Evolutionary conservation across 53 echinoderm and acorn worm genomes (phyloP).

Genomic region (Paracentrotus lividus): DNA sequence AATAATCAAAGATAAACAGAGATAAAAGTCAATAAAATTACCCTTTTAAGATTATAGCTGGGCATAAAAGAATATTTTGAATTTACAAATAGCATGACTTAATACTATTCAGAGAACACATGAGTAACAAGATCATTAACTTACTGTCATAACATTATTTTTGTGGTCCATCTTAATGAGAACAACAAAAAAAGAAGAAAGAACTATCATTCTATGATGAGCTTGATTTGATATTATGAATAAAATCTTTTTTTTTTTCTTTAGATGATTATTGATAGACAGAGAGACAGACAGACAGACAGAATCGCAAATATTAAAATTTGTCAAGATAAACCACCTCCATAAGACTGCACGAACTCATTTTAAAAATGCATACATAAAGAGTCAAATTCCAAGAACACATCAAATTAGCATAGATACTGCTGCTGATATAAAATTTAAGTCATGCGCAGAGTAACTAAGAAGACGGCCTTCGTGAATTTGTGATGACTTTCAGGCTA

Average conservation of each 20-base stretch:
- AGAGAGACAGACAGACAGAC: neutral
- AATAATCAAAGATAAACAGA: neutral
- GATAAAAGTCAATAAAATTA: neutral
- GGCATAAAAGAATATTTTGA: neutral
- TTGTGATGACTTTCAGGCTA: slow-evolving; percentile 5
- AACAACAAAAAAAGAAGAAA: too few species aligned
- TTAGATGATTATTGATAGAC: too few species aligned
- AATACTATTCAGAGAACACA: neutral
- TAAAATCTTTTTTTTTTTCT: too few species aligned
- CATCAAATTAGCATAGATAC: neutral
- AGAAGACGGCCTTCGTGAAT: neutral
- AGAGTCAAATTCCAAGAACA: neutral
- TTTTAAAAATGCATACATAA: neutral
- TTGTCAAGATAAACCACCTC: neutral
- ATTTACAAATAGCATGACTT: neutral
- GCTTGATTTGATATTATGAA: too few species aligned
- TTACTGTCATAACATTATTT: neutral
- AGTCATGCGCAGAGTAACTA: neutral
- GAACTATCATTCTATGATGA: too few species aligned
- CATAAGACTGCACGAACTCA: neutral
- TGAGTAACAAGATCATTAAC: too few species aligned
- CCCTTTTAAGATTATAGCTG: neutral
- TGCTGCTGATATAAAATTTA: neutral
- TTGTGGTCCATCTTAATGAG: neutral
- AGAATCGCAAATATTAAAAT: neutral